These are phyloP conservation scores for Archivesica marissinica DNA, from an alignment of 1,140 invertebrate genomes.

Conservation along the genomic window DNA sequence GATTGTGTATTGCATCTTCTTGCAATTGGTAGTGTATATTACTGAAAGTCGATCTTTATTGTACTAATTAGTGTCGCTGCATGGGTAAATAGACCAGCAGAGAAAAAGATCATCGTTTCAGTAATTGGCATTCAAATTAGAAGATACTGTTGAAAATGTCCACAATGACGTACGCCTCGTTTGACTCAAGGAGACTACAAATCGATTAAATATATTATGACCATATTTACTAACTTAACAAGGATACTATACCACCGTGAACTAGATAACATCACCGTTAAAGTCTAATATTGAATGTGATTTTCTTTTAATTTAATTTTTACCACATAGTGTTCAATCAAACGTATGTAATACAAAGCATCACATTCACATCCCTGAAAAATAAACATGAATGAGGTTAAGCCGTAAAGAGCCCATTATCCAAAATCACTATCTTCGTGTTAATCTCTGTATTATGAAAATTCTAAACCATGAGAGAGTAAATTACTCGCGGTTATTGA, in stretches of 20 bases:
- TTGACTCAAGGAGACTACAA: neutral
- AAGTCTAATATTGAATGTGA: neutral
- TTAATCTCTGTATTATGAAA: conserved; percentile 26
- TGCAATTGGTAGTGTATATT: neutral
- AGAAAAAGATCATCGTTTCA: neutral
- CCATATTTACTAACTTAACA: neutral
- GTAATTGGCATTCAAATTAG: neutral
- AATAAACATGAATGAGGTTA: conserved; percentile 8
- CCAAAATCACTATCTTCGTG: neutral
- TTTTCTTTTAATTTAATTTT: conserved; percentile 36
- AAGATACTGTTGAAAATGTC: neutral
- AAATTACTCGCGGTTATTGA: neutral
- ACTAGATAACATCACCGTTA: conserved; percentile 1
- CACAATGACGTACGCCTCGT: conserved; percentile 8
- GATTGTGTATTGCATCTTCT: neutral
- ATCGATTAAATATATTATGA: neutral
- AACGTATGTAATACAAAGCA: neutral
- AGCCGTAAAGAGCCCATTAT: conserved; percentile 22
- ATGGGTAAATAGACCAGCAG: neutral
- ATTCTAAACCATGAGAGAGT: conserved; percentile 18
- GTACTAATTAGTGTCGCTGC: neutral
- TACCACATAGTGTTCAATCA: neutral
- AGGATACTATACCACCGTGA: neutral
- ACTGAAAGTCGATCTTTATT: neutral
- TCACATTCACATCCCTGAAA: neutral